Percentiles rank a stretch among this genome's conserved stretches.
Conservation (phyloP, 2,797 vertebrate species). For the Rhabdomys pumilio region DNA sequence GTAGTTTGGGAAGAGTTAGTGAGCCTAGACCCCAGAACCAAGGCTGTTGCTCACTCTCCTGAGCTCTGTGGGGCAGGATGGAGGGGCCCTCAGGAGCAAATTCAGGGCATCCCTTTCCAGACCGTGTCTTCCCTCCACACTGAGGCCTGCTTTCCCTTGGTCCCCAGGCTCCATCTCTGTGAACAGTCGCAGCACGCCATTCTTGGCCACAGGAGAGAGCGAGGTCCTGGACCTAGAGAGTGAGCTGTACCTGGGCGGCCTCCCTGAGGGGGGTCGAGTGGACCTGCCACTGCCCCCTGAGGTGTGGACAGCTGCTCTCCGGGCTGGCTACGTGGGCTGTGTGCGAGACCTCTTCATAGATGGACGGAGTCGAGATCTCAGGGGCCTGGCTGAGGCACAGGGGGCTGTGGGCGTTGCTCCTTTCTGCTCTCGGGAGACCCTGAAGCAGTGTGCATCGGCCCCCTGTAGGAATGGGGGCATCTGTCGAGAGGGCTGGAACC, state of each 20-base stretch:
- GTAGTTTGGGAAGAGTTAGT: not conserved
- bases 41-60: not conserved
- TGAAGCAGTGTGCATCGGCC: slow-evolving; percentile 92
- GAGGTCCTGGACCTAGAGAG: slow-evolving; percentile 96
- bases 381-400: slow-evolving; percentile 93
- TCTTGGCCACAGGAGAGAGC: slow-evolving; percentile 95
- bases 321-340: slow-evolving; percentile 96
- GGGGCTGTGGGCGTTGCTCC: slow-evolving; percentile 91
- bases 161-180: slow-evolving; percentile 93
- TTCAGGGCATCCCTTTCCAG: not conserved
- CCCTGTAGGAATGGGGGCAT: slow-evolving; percentile 93
- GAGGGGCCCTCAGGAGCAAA: not conserved
- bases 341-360: slow-evolving; percentile 96
- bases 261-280: slow-evolving; percentile 92
- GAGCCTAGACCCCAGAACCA: not conserved
- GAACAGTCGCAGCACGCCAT: slow-evolving; percentile 95
- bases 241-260: slow-evolving; percentile 96
- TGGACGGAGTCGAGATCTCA: slow-evolving; percentile 95
- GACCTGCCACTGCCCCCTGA: slow-evolving; percentile 93
- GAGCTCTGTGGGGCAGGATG: not conserved
- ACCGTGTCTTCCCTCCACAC: not conserved
- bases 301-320: slow-evolving; percentile 95
- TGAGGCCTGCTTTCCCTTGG: not conserved
- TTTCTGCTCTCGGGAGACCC: slow-evolving; percentile 94
- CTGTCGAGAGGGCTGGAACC: slow-evolving; percentile 97